phyloP scores from a whole-genome alignment of 2,888 invertebrate species.

The Drosophila yooni region DNA sequence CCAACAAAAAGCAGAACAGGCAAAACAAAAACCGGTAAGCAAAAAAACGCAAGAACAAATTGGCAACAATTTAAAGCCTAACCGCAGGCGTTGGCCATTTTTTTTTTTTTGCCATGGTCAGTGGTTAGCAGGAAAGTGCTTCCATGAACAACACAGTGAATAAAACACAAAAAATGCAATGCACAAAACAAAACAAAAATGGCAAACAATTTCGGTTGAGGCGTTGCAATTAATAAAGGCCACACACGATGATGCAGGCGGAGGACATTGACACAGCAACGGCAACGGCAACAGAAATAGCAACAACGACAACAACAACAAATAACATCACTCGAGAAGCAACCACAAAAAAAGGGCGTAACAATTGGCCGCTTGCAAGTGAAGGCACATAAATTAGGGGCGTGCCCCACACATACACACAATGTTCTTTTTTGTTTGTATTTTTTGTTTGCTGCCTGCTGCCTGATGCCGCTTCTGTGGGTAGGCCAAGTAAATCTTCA shows the following conservation, averaged over 20 bases:
- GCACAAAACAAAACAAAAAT: slow-evolving; percentile 54
- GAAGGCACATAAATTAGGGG: slow-evolving; percentile 77
- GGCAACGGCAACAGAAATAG: slow-evolving; percentile 24
- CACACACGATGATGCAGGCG: slow-evolving; percentile 55
- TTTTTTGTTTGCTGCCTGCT: slow-evolving; percentile 5
- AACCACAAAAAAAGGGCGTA: slow-evolving; percentile 69
- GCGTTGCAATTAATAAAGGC: slow-evolving; percentile 79
- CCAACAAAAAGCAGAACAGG: slow-evolving; percentile 7
- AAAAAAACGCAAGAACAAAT: slow-evolving; percentile 42
- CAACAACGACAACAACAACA: slow-evolving; percentile 13
- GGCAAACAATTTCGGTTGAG: slow-evolving; percentile 74
- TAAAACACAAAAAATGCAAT: slow-evolving; percentile 20
- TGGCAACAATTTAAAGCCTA: slow-evolving; percentile 71
- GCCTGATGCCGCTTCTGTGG: slow-evolving; percentile 20
- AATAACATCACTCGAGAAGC: slow-evolving; percentile 29
- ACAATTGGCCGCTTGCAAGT: slow-evolving; percentile 67
- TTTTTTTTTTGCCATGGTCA: slow-evolving; percentile 48
- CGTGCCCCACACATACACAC: slow-evolving; percentile 46
- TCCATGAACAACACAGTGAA: slow-evolving; percentile 18
- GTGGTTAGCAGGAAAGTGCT: slow-evolving; percentile 39
- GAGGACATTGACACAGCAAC: slow-evolving; percentile 67
- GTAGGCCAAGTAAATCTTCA: slow-evolving; percentile 73
- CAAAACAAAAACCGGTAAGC: neutral
- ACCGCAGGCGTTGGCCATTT: slow-evolving; percentile 63
- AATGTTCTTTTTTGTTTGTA: slow-evolving; percentile 11